A percentile compares a stretch with the other conserved stretches of the same genome.
These are phyloP conservation scores for Eulemur macaco DNA, from an alignment of 2,113 vertebrate species.

Conservation along the genomic window DNA sequence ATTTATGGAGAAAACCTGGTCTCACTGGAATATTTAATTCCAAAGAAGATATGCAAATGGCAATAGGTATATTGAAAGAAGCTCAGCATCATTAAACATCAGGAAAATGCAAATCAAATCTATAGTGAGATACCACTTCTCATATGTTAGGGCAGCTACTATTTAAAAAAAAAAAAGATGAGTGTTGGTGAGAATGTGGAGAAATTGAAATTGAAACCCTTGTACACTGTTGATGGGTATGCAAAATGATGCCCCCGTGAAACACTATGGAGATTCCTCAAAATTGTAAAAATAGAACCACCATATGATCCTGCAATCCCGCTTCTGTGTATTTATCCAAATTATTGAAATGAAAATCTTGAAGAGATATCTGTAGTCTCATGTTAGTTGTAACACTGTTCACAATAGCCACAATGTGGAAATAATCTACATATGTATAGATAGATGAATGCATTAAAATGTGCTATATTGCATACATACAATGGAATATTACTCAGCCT, in stretches of 20 bases:
- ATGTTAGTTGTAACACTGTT: background rate
- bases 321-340: background rate
- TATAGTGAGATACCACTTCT: background rate
- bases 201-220: background rate
- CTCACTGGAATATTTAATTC: background rate
- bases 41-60: background rate
- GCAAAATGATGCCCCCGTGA: background rate
- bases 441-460: background rate
- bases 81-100: background rate
- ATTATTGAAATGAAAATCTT: background rate
- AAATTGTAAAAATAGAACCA: background rate
- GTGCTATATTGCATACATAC: background rate
- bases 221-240: background rate
- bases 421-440: background rate
- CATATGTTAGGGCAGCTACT: background rate
- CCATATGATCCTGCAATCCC: background rate
- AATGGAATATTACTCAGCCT: background rate
- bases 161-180: background rate
- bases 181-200: background rate
- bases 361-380: background rate
- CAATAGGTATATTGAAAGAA: background rate
- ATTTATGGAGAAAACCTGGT: background rate
- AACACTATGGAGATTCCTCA: background rate
- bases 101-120: background rate
- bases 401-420: background rate